A percentile compares a stretch with the other conserved stretches of the same genome.
phyloP scores from a whole-genome alignment of 2,797 vertebrate genomes.

The Crax fasciolata region DNA sequence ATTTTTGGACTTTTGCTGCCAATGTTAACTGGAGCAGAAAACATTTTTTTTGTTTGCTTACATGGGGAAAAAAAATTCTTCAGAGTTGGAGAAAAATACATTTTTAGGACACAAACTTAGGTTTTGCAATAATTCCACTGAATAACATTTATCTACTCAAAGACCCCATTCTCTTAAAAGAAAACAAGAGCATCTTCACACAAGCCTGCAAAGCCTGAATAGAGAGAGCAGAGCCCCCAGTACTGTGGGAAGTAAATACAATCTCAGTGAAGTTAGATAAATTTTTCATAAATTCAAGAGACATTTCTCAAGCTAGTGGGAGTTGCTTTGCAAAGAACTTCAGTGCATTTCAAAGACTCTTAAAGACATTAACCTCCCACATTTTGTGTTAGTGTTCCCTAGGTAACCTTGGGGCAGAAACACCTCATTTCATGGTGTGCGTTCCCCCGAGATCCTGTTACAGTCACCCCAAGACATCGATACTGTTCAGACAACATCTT shows the following conservation, averaged over 20 bases:
- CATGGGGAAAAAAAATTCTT: neutral
- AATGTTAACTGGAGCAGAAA: neutral
- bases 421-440: neutral
- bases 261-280: neutral
- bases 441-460: neutral
- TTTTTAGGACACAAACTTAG: neutral
- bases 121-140: neutral
- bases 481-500: neutral
- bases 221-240: neutral
- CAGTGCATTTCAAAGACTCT: slow-evolving; percentile 35
- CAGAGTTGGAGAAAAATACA: neutral
- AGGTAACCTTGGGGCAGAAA: slow-evolving; percentile 66
- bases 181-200: neutral
- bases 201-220: neutral
- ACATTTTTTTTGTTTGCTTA: neutral
- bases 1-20: neutral
- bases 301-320: slow-evolving; percentile 38
- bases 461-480: neutral
- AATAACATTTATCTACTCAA: neutral
- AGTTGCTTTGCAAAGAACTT: slow-evolving; percentile 55
- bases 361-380: slow-evolving; percentile 63
- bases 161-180: neutral
- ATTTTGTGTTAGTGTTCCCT: slow-evolving; percentile 64
- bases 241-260: neutral
- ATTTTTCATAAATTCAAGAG: slow-evolving; percentile 41